Percentiles rank a stretch among this genome's conserved stretches.
Conservation (phyloP, 2,113 vertebrate genomes). For the Oreotragus oreotragus region DNA sequence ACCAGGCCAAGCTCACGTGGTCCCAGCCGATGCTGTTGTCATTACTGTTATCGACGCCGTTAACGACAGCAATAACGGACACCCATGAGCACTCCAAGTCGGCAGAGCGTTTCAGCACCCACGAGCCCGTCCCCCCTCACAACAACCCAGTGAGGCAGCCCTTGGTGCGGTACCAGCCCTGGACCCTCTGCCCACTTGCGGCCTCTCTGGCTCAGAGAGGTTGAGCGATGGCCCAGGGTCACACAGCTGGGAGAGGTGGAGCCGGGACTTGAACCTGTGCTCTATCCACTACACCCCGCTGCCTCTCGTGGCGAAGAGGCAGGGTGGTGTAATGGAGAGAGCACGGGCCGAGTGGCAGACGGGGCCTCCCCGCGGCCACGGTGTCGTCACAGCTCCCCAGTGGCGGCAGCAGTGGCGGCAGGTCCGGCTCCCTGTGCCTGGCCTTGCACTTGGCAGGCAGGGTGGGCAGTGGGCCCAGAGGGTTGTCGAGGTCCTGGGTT, state of each 20-base stretch:
- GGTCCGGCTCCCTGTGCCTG: neutral
- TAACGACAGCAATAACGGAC: fast-evolving
- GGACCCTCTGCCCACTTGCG: neutral
- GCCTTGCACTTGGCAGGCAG: neutral
- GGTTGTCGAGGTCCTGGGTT: neutral
- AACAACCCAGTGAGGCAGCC: neutral
- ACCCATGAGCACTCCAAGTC: neutral
- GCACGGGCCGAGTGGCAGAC: neutral
- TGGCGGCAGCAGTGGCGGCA: neutral
- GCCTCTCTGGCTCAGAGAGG: constrained; percentile 28
- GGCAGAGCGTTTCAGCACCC: neutral
- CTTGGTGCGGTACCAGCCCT: neutral
- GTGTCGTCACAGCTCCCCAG: neutral
- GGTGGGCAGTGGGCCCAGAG: neutral
- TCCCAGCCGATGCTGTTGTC: neutral
- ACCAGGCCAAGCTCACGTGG: neutral
- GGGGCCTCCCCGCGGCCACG: neutral
- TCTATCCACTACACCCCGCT: constrained; percentile 59
- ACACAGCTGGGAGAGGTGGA: constrained; percentile 18
- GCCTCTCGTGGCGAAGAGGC: constrained; percentile 62
- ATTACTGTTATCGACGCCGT: fast-evolving
- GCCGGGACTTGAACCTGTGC: constrained; percentile 50
- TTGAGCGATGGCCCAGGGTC: neutral
- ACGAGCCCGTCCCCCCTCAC: neutral
- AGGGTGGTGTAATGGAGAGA: constrained; percentile 64